These are phyloP conservation scores for Mactra quadrangularis DNA, from an alignment of 1,140 invertebrate genomes.

Conservation along the genomic window DNA sequence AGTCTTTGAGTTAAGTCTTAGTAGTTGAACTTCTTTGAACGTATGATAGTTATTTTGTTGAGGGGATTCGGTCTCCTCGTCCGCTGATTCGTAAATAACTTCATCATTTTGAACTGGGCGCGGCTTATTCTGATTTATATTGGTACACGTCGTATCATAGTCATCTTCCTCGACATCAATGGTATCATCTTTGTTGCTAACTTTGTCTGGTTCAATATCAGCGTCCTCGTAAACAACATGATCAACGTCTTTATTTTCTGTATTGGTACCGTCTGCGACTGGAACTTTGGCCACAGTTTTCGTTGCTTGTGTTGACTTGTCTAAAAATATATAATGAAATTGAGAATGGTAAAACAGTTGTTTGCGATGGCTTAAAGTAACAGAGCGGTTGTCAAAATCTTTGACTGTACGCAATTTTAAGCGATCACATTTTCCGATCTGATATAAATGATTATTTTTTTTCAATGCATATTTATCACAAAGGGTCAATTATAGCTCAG, in stretches of 20 bases:
- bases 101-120: not conserved
- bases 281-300: too few species aligned
- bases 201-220: not conserved
- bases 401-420: too few species aligned
- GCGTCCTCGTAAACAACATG: slow-evolving; percentile 1
- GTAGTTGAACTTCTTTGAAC: not conserved
- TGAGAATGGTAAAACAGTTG: not conserved
- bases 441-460: too few species aligned
- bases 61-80: not conserved
- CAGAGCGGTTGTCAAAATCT: too few species aligned
- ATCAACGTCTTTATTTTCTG: not conserved
- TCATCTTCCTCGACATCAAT: not conserved
- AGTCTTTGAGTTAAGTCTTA: not conserved
- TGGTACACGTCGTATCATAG: not conserved
- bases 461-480: too few species aligned
- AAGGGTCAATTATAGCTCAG: too few species aligned
- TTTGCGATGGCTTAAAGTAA: not conserved
- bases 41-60: slow-evolving; percentile 20
- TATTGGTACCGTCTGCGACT: not conserved
- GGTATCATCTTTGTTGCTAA: not conserved
- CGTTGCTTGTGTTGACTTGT: not conserved
- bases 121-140: not conserved
- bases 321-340: not conserved
- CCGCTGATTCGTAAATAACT: not conserved
- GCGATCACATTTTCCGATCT: too few species aligned